Evolutionary conservation across 2,113 vertebrate genomes (phyloP).

Genomic region (Cyanoderma ruficeps): DNA sequence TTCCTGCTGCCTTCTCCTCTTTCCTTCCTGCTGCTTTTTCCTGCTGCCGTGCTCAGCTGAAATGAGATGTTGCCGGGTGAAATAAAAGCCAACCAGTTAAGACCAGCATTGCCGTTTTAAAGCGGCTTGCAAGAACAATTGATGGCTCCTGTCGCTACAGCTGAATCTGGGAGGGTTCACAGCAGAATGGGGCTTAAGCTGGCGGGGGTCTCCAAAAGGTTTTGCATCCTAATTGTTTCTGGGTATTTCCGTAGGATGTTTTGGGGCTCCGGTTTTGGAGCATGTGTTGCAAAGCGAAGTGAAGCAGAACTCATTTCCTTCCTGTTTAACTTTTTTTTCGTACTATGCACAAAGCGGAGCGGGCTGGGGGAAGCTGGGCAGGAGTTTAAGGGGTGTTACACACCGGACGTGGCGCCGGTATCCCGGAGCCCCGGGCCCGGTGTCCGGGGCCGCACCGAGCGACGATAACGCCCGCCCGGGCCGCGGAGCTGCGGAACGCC

Average conservation of each 20-base stretch:
- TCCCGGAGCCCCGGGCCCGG: background rate
- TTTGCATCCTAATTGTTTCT: background rate
- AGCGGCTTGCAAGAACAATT: accelerated
- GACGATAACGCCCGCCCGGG: background rate
- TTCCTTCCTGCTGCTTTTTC: background rate
- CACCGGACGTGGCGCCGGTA: accelerated
- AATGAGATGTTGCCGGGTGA: accelerated
- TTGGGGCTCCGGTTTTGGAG: background rate
- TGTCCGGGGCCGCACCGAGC: background rate
- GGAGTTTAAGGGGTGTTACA: accelerated
- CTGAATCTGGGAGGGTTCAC: accelerated
- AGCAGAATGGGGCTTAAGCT: too few relatives aligned
- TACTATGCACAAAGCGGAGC: background rate
- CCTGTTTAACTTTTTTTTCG: background rate
- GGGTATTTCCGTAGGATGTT: accelerated
- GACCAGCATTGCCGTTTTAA: accelerated
- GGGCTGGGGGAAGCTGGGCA: background rate
- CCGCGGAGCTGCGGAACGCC: accelerated
- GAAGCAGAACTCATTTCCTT: background rate
- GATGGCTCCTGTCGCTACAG: accelerated
- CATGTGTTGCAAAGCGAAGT: background rate
- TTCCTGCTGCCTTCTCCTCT: background rate
- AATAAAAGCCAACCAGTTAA: accelerated
- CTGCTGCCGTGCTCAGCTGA: background rate
- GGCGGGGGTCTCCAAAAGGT: accelerated